Evolutionary conservation across 2,888 invertebrate species (phyloP).

Genomic region (Eilema sororculum): DNA sequence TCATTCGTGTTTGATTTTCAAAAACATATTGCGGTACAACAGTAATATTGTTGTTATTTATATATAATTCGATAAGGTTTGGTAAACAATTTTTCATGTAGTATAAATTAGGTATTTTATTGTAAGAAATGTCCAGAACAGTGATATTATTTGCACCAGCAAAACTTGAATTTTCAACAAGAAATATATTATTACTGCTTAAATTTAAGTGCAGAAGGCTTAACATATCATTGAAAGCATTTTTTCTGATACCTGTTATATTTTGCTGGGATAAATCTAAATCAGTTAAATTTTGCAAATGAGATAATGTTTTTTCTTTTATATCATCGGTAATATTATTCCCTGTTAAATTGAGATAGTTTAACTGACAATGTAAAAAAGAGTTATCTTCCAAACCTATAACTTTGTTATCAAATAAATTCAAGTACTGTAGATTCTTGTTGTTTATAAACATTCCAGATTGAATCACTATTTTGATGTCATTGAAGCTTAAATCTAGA

Average conservation of each 20-base stretch:
- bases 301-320: slow-evolving; percentile 63
- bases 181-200: slow-evolving; percentile 65
- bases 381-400: slow-evolving; percentile 62
- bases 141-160: slow-evolving; percentile 49
- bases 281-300: slow-evolving; percentile 58
- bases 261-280: slow-evolving; percentile 67
- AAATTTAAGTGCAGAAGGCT: slow-evolving; percentile 65
- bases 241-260: slow-evolving; percentile 57
- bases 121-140: slow-evolving; percentile 71
- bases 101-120: slow-evolving; percentile 59
- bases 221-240: slow-evolving; percentile 63
- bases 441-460: slow-evolving; percentile 68
- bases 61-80: slow-evolving; percentile 65
- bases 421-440: slow-evolving; percentile 60
- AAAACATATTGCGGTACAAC: slow-evolving; percentile 59
- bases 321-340: slow-evolving; percentile 68
- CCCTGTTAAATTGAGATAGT: slow-evolving; percentile 65
- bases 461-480: slow-evolving; percentile 63
- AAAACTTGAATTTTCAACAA: slow-evolving; percentile 65
- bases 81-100: slow-evolving; percentile 62
- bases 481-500: slow-evolving; percentile 72
- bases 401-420: slow-evolving; percentile 69
- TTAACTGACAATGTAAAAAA: slow-evolving; percentile 61
- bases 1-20: slow-evolving; percentile 59
- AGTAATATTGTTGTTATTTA: slow-evolving; percentile 67